Evolutionary conservation across 2,113 vertebrate genomes (phyloP), one percentile per base, ranked within the genome.

Genomic region (Sphaerodactylus townsendi): DNA sequence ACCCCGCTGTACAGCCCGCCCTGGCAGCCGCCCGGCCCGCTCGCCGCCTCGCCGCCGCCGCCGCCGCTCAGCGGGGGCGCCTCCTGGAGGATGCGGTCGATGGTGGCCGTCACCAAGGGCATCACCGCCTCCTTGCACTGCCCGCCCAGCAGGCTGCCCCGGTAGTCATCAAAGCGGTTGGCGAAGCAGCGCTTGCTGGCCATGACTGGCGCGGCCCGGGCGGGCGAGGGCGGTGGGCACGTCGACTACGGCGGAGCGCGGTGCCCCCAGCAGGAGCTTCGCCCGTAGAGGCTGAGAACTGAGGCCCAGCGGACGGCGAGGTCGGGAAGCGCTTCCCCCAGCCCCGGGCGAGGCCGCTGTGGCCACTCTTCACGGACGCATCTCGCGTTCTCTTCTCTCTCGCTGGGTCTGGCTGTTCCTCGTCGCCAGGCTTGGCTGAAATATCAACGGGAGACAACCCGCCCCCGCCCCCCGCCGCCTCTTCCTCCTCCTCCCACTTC

Each of bases 101-200:
- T 93, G 81, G 96, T 96, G 85, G 97, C 92, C 14, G 95, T 95
- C 81, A 97, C 95, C 85, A 95, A 86, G 70, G 96, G 96, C 82
- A 95, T 90, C 90, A 96, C 92, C 48, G 91, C 89, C 25, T 97
- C 95, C 2, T 88, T 92, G 79, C 94, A 90, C 92, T 96, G 97
- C 73, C 94, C 96, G 39, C 90, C 93, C 82, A 95, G 94, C 86
- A 97, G 93, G 92, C 94, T 96, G 81, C 97, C 97, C 87, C 91
- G 94, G 94, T 97, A 98, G 95, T 98, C 97, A 82, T 96, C 96
- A 94, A 97, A 98, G 92, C 95, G 96, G 94, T 97, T 98, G 39
- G 96, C 92, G 89, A 98, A 98, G 95, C 97, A 97, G 88, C 97
- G 97, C 85, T 93, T 94, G 96, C 94, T 97, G 91, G 96, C 97